Base-by-base conservation (phyloP, 2,797 vertebrate species). In the Sylvia borin region DNA sequence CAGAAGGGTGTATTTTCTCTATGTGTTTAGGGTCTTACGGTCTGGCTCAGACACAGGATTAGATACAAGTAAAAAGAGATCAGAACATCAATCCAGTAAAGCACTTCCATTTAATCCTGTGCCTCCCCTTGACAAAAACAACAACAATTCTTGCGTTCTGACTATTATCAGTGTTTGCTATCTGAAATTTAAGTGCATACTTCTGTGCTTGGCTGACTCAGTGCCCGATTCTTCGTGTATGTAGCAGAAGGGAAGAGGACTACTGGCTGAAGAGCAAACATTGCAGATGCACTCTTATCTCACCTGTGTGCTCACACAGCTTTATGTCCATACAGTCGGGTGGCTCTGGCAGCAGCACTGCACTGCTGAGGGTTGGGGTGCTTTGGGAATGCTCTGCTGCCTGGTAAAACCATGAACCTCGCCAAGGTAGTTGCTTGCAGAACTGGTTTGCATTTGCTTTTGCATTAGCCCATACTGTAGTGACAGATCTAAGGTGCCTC, bases 271-370 rank as follows among this genome's bases (percentile, higher is more conserved):
- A 66, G 48, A 82, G 60, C 60, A 66, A 31, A 42, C 47, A 51
- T 2, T 85, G 38, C 48, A 62, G 73, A 27, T 50, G 47, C 42
- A 72, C 7, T 66, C 27, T 45, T 51, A 17, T 15, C 51, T 84
- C 29, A 3, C 25, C 36, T 3, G 0, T 36, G 45, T 75, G 42
- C 65, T 90, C 3, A 0, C 27, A 42, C 11, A 57, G 38, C 68
- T 76, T 83, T 65, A 50, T 8, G 42, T n/a, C 45, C 1, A 0
- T 0, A 0, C 3, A 1, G 36, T 15, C 0, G 0, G 31, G 36
- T 25, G 48, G 9, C 48, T 91, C 54, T 72, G 55, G 32, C 45
- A 55, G 58, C 55, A 62, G 5, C 40, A 20, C 22, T 7, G 60
- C 36, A 13, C 20, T 67, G 65, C 51, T 67, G 53, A 47, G 60